These are phyloP conservation scores for Leptinotarsa defecta DNA, from an alignment of 1,140 invertebrate genomes.

Conservation along the genomic window DNA sequence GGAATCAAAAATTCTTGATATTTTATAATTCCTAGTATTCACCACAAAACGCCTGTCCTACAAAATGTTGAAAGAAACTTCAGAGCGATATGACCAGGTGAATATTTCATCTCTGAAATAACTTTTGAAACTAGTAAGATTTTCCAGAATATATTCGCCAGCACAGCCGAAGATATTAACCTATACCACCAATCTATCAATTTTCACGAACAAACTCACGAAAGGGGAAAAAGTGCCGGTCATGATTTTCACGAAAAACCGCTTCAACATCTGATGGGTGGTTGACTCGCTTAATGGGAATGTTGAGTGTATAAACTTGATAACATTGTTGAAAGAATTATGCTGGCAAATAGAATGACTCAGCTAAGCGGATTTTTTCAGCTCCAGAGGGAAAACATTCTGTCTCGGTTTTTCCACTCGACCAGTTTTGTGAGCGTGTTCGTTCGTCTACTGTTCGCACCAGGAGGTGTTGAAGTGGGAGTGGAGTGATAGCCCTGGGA, in stretches of 20 bases:
- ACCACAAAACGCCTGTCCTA: too few species aligned
- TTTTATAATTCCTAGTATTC: too few species aligned
- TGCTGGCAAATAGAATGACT: slow-evolving; percentile 23
- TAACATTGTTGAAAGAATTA: slow-evolving; percentile 20
- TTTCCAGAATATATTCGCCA: neutral
- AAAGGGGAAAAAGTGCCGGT: slow-evolving; percentile 15
- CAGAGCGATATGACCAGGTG: too few species aligned
- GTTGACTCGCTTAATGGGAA: slow-evolving; percentile 19
- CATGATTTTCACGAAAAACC: slow-evolving; percentile 22
- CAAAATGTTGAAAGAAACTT: too few species aligned
- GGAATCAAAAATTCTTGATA: too few species aligned
- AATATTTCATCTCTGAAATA: too few species aligned
- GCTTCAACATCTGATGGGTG: slow-evolving; percentile 20
- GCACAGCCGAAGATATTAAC: neutral
- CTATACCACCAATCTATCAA: slow-evolving; percentile 16
- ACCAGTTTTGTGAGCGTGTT: neutral
- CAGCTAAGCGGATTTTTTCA: neutral
- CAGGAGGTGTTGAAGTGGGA: too few species aligned
- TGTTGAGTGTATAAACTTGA: slow-evolving; percentile 23
- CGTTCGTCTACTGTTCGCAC: too few species aligned
- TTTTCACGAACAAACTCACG: slow-evolving; percentile 2
- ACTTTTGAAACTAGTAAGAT: too few species aligned
- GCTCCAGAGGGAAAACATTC: neutral
- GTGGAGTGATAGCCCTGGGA: too few species aligned
- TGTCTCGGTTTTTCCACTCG: neutral